These are phyloP conservation scores for Anniella stebbinsi DNA, from an alignment of 2,797 vertebrate genomes.

Conservation along the genomic window DNA sequence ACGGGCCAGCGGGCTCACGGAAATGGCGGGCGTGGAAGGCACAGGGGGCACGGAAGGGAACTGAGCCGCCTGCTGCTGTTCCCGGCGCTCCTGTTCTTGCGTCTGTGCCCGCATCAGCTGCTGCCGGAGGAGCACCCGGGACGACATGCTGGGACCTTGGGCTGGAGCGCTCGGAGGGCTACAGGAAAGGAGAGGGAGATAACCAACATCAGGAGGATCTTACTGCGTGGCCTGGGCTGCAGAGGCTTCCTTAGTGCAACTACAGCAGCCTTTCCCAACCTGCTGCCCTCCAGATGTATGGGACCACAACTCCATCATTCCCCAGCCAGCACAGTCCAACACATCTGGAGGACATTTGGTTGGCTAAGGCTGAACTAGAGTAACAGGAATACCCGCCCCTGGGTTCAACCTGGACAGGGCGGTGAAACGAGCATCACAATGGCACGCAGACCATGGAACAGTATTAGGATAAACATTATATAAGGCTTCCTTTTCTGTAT, in stretches of 20 bases:
- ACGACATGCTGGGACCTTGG: constrained; percentile 82
- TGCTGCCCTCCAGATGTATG: too few species aligned
- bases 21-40: constrained; percentile 80
- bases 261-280: too few species aligned
- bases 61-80: constrained; percentile 85
- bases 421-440: neutral
- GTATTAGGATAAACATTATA: neutral
- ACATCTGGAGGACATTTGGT: too few species aligned
- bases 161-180: constrained; percentile 16
- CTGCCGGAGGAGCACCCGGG: constrained; percentile 89
- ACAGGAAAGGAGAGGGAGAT: neutral
- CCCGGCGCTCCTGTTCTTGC: constrained; percentile 91
- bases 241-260: neutral
- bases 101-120: constrained; percentile 94
- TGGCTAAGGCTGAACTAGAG: neutral
- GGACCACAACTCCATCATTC: too few species aligned
- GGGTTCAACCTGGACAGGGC: neutral
- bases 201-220: neutral
- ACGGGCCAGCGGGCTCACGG: constrained; percentile 81
- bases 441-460: neutral
- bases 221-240: too few species aligned
- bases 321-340: too few species aligned
- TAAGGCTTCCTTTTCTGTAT: too few species aligned
- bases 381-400: neutral
- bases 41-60: constrained; percentile 79